Conservation (phyloP, 23 tunicate species). For the Ciona savignyi region DNA sequence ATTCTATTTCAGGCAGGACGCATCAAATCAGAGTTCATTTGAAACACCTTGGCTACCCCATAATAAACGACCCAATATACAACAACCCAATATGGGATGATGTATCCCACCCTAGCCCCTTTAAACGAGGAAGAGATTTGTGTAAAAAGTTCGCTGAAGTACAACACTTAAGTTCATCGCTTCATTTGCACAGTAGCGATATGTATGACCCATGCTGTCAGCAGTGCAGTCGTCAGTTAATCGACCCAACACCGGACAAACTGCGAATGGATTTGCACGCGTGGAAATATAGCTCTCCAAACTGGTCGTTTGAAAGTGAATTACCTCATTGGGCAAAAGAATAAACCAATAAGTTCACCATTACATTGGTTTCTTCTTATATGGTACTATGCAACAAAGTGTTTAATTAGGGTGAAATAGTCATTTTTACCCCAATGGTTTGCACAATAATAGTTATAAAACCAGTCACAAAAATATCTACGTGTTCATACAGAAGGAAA, state of each 20-base stretch:
- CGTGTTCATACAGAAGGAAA: no score
- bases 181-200: not conserved
- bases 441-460: no score
- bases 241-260: constrained; percentile 50
- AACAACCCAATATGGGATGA: constrained; percentile 84
- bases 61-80: constrained; percentile 80
- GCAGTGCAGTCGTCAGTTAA: constrained; percentile 54
- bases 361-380: no score
- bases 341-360: no score
- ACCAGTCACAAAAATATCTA: no score
- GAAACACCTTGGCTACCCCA: constrained; percentile 88
- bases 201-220: constrained; percentile 33
- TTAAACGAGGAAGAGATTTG: constrained; percentile 29
- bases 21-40: constrained; percentile 96
- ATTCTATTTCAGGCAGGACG: constrained; percentile 96
- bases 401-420: no score
- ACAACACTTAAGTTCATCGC: no score
- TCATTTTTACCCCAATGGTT: no score
- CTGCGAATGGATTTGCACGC: constrained; percentile 88
- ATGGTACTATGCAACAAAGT: no score
- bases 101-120: constrained; percentile 33
- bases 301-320: constrained; percentile 69
- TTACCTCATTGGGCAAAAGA: constrained; percentile 89
- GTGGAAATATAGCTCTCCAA: constrained; percentile 40
- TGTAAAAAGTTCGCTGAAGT: constrained; percentile 20